Evolutionary conservation across 2,113 vertebrate species (phyloP).

Genomic region (Embiotoca jacksoni): DNA sequence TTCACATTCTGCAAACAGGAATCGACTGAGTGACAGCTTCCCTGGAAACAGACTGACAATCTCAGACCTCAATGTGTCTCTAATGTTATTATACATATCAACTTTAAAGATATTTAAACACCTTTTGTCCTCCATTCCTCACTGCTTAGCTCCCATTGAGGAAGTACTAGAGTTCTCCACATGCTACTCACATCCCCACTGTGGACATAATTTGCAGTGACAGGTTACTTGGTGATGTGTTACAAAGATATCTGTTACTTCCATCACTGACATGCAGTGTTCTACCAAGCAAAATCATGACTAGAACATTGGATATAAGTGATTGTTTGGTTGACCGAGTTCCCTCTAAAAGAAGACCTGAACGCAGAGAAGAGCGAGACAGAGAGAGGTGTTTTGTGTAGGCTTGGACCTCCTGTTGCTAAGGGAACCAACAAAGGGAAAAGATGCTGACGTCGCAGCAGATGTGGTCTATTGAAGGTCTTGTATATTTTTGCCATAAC

Average conservation of each 20-base stretch:
- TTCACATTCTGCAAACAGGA: conserved; percentile 54
- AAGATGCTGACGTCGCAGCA: conserved; percentile 40
- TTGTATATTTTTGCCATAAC: conserved; percentile 17
- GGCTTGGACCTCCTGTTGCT: conserved; percentile 60
- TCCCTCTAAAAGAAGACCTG: conserved; percentile 29
- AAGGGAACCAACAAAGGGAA: conserved; percentile 48
- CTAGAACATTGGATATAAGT: conserved; percentile 25
- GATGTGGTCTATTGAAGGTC: conserved; percentile 20
- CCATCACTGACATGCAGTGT: neutral
- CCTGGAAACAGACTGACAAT: neutral
- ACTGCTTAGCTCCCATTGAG: neutral
- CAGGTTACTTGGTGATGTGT: neutral
- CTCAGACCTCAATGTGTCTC: neutral
- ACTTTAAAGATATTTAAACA: neutral
- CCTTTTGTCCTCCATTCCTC: neutral
- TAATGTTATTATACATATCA: neutral
- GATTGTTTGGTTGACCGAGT: conserved; percentile 32
- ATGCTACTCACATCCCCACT: neutral
- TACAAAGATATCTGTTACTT: neutral
- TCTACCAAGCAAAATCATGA: conserved; percentile 13
- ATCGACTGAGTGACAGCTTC: neutral
- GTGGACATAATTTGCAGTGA: neutral
- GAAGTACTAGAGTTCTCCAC: neutral
- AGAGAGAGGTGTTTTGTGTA: conserved; percentile 43
- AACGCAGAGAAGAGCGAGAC: neutral